These are phyloP conservation scores for Heliconius cydno DNA, from an alignment of 2,888 invertebrate genomes.

Conservation along the genomic window DNA sequence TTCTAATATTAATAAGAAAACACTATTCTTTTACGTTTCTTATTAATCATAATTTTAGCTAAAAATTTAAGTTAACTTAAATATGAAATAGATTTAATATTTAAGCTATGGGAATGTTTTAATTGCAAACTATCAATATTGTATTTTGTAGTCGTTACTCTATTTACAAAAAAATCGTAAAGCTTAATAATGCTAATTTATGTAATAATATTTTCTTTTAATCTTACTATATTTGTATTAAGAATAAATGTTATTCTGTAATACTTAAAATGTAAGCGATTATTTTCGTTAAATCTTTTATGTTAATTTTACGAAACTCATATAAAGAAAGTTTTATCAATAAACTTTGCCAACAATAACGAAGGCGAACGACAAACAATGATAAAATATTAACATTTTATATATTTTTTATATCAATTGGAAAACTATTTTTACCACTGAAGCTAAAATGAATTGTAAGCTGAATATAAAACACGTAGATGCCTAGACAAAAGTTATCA, in stretches of 20 bases:
- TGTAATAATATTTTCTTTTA: no score
- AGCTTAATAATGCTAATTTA: not conserved
- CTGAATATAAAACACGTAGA: slow-evolving; percentile 82
- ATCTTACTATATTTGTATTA: not conserved
- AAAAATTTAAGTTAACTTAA: not conserved
- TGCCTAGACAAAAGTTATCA: slow-evolving; percentile 81
- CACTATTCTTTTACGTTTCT: not conserved
- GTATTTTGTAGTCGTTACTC: not conserved
- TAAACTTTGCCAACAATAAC: not conserved
- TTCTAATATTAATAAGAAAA: not conserved
- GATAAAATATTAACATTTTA: slow-evolving; percentile 1
- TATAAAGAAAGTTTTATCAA: not conserved
- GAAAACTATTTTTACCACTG: slow-evolving; percentile 77
- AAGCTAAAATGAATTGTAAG: slow-evolving; percentile 75
- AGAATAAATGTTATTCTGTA: not conserved
- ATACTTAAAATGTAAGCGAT: not conserved
- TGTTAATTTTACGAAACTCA: not conserved
- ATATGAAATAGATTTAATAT: not conserved
- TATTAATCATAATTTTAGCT: not conserved
- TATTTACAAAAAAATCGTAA: not conserved
- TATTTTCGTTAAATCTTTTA: not conserved
- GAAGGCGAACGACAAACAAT: not conserved
- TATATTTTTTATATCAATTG: slow-evolving; percentile 43
- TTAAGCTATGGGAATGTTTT: no score
- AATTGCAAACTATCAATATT: not conserved